These are phyloP conservation scores for Alexandromys oeconomus DNA, from an alignment of 2,797 vertebrate genomes.

Conservation along the genomic window DNA sequence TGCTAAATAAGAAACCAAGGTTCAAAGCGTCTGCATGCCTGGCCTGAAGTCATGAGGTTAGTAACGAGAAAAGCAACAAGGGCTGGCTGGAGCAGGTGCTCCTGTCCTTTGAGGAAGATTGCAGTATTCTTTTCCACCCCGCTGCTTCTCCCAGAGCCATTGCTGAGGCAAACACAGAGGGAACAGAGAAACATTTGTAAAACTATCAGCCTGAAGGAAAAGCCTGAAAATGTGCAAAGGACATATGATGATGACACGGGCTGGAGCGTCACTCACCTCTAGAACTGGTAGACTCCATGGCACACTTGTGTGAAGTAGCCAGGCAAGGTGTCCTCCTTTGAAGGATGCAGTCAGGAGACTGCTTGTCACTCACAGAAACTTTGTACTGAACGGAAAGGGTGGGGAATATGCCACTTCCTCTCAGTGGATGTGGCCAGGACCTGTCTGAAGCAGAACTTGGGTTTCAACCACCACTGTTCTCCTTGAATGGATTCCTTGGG, in stretches of 20 bases:
- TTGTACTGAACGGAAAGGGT: neutral
- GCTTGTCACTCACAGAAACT: neutral
- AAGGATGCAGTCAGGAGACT: neutral
- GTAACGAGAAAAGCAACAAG: neutral
- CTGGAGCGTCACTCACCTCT: neutral
- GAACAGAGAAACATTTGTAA: neutral
- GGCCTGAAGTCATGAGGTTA: neutral
- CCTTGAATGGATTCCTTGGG: neutral
- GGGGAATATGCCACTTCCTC: neutral
- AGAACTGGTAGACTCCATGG: neutral
- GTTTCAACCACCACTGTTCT: neutral
- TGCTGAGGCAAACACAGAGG: neutral
- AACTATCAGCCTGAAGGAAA: neutral
- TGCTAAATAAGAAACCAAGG: constrained; percentile 38
- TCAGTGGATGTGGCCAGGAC: neutral
- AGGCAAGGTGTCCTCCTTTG: neutral
- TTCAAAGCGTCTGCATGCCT: neutral
- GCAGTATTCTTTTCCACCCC: neutral
- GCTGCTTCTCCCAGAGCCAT: neutral
- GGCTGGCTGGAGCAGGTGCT: neutral
- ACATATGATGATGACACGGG: neutral
- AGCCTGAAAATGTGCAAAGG: constrained; percentile 11
- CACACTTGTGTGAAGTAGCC: neutral
- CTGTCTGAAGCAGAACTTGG: neutral
- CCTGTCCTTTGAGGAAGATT: neutral